Evolutionary conservation across 2,113 vertebrate genomes (phyloP).

Genomic region (Oncorhynchus kisutch): DNA sequence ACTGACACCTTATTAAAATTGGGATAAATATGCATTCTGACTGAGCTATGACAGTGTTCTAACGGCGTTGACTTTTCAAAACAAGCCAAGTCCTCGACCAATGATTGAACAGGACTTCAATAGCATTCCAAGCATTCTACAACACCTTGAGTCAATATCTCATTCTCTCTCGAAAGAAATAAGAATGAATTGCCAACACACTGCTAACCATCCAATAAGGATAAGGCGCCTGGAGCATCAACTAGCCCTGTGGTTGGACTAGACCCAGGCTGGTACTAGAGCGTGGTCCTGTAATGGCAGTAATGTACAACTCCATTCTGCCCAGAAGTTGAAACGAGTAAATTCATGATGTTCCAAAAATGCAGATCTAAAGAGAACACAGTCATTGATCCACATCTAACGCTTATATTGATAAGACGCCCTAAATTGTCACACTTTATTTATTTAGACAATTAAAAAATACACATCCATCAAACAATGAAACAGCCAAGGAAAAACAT

Average conservation of each 20-base stretch:
- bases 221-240: background rate
- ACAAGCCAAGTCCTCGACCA: conserved; percentile 35
- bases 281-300: background rate
- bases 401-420: background rate
- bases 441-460: background rate
- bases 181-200: no score
- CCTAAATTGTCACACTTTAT: background rate
- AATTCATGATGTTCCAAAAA: background rate
- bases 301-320: background rate
- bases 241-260: background rate
- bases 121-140: conserved; percentile 57
- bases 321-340: background rate
- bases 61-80: background rate
- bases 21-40: background rate
- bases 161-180: conserved; percentile 37
- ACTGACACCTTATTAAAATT: background rate
- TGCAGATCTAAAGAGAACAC: background rate
- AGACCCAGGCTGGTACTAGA: background rate
- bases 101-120: conserved; percentile 50
- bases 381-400: background rate
- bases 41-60: background rate
- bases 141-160: conserved; percentile 66
- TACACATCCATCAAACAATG: background rate
- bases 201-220: background rate
- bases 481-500: background rate